Base-by-base conservation (phyloP, 2,113 vertebrate species). In the Promerops cafer region DNA sequence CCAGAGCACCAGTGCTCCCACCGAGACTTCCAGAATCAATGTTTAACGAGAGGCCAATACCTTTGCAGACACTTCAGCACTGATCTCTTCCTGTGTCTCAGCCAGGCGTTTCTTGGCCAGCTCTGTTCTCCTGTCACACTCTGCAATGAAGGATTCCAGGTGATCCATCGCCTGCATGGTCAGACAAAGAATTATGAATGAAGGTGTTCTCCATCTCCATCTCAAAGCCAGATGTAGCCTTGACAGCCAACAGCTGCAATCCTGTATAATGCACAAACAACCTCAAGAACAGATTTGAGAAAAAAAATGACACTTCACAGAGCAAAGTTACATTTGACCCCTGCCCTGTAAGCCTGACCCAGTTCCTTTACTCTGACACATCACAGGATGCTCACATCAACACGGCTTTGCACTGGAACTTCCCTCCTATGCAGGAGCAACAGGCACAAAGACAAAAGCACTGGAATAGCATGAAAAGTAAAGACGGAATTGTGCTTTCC, bases 1-100 rank as follows among this genome's bases (percentile, higher is more conserved):
- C 61, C 8, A 93, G 27, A 69, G 23, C 45, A 72, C 11, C 76
- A 80, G 45, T 7, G 65, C 42, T 50, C n/a, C 33, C 6, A 3
- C 37, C 0, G 2, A 79, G 44, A 14, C 70, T 61, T 44, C n/a
- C 82, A 87, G 35, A 82, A n/a, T 5, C 35, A 53, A 1, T 6
- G 4, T 50, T 57, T 26, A 59, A 11, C 1, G 59, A 53, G 68
- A 95, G 27, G 28, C 28, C 33, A 37, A 42, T 94, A 99, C 99
- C 99, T 99, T 99, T 59, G 99, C 99, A 65, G 99, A 99, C 35
- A 99, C 99, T 94, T 99, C 99, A 37, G 99, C 99, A 57, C 99
- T 99, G 96, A 99, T 99, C 97, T 99, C 99, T 54, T 99, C 99
- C 93, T 99, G 99, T 7, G 99, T 99, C 97, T 99, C 99, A 39